Percentiles rank a stretch among this genome's conserved stretches.
phyloP scores from a whole-genome alignment of 2,113 vertebrate genomes.

The Spea bombifrons region DNA sequence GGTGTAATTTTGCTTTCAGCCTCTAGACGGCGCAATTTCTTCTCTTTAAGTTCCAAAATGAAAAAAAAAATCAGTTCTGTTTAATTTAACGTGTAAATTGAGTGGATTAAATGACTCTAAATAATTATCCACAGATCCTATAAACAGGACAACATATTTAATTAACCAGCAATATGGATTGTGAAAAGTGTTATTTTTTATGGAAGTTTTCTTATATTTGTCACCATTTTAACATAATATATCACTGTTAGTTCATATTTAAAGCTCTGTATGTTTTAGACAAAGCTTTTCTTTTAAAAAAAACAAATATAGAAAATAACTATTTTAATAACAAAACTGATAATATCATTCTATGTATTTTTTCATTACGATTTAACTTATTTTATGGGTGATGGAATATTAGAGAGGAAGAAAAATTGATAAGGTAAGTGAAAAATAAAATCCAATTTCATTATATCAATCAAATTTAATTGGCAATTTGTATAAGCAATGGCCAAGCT shows the following conservation, averaged over 20 bases:
- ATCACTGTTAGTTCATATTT: neutral
- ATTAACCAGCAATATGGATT: slow-evolving; percentile 78
- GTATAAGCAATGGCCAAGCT: slow-evolving; percentile 80
- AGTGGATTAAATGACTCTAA: slow-evolving; percentile 94
- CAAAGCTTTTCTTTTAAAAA: neutral
- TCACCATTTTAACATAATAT: slow-evolving; percentile 19
- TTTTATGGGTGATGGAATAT: slow-evolving; percentile 39
- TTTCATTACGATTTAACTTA: slow-evolving; percentile 36
- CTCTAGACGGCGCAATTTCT: slow-evolving; percentile 73
- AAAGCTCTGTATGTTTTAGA: neutral
- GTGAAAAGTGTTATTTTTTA: slow-evolving; percentile 75
- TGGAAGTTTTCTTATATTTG: slow-evolving; percentile 2
- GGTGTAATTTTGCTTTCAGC: slow-evolving; percentile 32
- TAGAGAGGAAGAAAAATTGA: slow-evolving; percentile 42
- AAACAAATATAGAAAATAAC: neutral
- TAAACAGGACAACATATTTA: slow-evolving; percentile 93
- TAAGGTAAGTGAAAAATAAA: slow-evolving; percentile 76
- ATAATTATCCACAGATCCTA: slow-evolving; percentile 90
- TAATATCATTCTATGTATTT: slow-evolving; percentile 8
- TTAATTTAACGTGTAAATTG: slow-evolving; percentile 96
- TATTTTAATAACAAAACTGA: too few relatives aligned
- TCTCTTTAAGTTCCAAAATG: slow-evolving; percentile 50
- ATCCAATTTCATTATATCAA: slow-evolving; percentile 84
- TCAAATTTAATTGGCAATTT: slow-evolving; percentile 90
- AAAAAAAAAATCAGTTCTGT: slow-evolving; percentile 68